These are phyloP conservation scores for Tursiops truncatus DNA, from an alignment of 2,113 vertebrate genomes.

Conservation along the genomic window DNA sequence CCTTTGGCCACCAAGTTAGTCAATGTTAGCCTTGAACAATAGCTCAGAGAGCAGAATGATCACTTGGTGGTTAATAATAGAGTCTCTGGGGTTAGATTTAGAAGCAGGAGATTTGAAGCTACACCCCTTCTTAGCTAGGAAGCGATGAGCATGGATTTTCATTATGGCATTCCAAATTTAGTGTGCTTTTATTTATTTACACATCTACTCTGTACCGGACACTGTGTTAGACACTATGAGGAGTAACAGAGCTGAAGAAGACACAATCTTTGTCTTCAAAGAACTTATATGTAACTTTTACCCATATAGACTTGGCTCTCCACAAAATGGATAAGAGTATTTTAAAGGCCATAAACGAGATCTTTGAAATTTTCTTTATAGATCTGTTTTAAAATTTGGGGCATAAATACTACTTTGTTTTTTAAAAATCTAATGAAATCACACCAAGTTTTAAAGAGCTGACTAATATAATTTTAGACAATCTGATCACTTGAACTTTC, in stretches of 20 bases:
- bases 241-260: neutral
- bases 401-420: neutral
- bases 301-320: neutral
- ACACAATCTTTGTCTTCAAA: no score
- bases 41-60: neutral
- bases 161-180: neutral
- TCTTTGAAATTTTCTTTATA: neutral
- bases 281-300: neutral
- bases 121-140: neutral
- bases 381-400: neutral
- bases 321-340: neutral
- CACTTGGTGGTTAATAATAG: neutral
- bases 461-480: neutral
- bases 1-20: neutral
- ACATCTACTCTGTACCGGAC: neutral
- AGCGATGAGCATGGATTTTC: neutral
- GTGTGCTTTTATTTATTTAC: neutral
- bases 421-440: neutral
- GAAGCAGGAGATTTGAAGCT: neutral
- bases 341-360: neutral
- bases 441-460: neutral
- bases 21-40: neutral
- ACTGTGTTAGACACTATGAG: neutral
- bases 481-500: slow-evolving; percentile 28
- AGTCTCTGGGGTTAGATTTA: neutral